These are phyloP conservation scores for Bombus superbus DNA, from an alignment of 1,140 invertebrate species.

Conservation along the genomic window DNA sequence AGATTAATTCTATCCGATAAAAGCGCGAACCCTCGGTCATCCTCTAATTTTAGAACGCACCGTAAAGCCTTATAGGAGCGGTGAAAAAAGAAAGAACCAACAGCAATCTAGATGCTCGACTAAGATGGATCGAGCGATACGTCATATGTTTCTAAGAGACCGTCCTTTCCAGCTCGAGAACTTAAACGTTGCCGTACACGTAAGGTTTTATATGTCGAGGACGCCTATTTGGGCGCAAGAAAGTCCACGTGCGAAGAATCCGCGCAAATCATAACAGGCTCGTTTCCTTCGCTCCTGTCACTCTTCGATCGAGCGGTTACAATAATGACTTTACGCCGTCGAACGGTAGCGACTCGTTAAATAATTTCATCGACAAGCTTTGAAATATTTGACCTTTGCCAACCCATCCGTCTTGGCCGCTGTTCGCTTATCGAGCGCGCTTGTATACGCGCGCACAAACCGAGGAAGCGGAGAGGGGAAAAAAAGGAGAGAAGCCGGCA, in stretches of 20 bases:
- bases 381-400: constrained; percentile 23
- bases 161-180: neutral
- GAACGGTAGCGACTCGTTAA: neutral
- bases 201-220: constrained; percentile 9
- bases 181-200: neutral
- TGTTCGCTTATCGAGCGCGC: neutral
- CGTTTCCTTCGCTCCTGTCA: constrained; percentile 17
- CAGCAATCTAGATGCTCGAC: constrained; percentile 7
- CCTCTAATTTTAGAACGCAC: constrained; percentile 7
- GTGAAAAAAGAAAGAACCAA: neutral
- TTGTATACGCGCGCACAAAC: neutral
- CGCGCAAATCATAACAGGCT: neutral
- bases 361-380: neutral
- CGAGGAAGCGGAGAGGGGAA: neutral
- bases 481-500: neutral
- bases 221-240: neutral
- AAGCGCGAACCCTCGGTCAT: neutral
- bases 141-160: neutral
- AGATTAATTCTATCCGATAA: neutral
- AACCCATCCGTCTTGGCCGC: neutral
- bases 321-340: neutral
- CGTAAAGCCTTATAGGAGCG: neutral
- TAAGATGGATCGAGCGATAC: constrained; percentile 23
- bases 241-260: constrained; percentile 9
- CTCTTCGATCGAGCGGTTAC: neutral